A percentile compares a stretch with the other conserved stretches of the same genome.
Conservation (phyloP, 2,888 invertebrate genomes). For the Junonia oenone region DNA sequence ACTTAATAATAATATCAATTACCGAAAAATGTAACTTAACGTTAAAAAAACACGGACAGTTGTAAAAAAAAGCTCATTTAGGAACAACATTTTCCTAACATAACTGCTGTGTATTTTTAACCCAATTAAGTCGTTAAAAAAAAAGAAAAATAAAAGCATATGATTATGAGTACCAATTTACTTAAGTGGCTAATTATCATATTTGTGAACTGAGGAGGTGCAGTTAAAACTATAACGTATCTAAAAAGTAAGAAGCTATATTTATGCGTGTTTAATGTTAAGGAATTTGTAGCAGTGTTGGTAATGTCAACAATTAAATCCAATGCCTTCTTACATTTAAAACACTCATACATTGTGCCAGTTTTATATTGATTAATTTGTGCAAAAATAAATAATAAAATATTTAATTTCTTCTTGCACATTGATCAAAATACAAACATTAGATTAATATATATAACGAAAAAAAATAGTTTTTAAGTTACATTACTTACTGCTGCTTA, state of each 20-base stretch:
- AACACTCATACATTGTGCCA: too few relatives aligned
- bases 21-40: too few relatives aligned
- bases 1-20: too few relatives aligned
- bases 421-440: too few relatives aligned
- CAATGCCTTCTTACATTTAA: too few relatives aligned
- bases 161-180: conserved; percentile 20
- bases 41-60: neutral
- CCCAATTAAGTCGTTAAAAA: conserved; percentile 21
- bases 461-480: too few relatives aligned
- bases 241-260: neutral
- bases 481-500: too few relatives aligned
- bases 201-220: conserved; percentile 15
- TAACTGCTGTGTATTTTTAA: conserved; percentile 15
- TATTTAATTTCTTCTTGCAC: too few relatives aligned
- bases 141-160: conserved; percentile 8
- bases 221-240: neutral
- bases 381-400: too few relatives aligned
- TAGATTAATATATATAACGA: too few relatives aligned
- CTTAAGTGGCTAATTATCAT: conserved; percentile 23
- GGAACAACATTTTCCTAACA: neutral
- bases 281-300: neutral
- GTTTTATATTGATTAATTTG: too few relatives aligned
- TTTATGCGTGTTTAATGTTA: neutral
- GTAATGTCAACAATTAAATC: neutral
- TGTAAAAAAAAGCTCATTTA: neutral